Evolutionary conservation across 2,113 vertebrate genomes (phyloP).

Genomic region (Oxygymnocypris stewartii): DNA sequence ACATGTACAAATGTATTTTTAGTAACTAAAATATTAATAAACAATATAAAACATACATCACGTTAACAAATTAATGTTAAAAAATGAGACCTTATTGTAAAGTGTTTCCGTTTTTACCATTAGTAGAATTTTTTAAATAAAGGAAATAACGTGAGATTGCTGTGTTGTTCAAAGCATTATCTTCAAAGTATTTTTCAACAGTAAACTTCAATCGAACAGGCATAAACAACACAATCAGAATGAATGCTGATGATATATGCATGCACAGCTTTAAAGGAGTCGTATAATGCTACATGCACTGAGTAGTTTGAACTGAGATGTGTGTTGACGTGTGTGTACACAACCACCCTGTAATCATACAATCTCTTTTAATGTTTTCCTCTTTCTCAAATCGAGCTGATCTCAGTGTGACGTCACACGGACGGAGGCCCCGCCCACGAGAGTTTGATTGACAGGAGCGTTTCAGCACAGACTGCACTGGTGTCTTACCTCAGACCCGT

Average conservation of each 20-base stretch:
- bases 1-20: not conserved
- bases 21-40: not conserved
- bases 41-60: not conserved
- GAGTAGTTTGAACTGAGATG: too few relatives aligned
- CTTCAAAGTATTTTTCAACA: not conserved
- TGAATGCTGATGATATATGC: not conserved
- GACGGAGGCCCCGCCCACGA: too few relatives aligned
- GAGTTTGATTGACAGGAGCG: too few relatives aligned
- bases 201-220: not conserved
- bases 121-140: not conserved
- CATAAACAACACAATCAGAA: not conserved
- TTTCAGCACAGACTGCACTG: too few relatives aligned
- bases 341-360: too few relatives aligned
- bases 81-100: not conserved
- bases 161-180: not conserved
- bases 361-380: too few relatives aligned
- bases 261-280: not conserved
- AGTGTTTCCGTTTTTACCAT: not conserved
- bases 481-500: too few relatives aligned
- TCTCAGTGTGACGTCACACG: too few relatives aligned
- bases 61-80: not conserved
- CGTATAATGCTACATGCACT: too few relatives aligned
- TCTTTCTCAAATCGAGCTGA: too few relatives aligned
- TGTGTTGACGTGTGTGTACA: too few relatives aligned
- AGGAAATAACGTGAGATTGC: not conserved